Conservation (phyloP, 2,797 vertebrate genomes). For the Tiaroga cobitis region DNA sequence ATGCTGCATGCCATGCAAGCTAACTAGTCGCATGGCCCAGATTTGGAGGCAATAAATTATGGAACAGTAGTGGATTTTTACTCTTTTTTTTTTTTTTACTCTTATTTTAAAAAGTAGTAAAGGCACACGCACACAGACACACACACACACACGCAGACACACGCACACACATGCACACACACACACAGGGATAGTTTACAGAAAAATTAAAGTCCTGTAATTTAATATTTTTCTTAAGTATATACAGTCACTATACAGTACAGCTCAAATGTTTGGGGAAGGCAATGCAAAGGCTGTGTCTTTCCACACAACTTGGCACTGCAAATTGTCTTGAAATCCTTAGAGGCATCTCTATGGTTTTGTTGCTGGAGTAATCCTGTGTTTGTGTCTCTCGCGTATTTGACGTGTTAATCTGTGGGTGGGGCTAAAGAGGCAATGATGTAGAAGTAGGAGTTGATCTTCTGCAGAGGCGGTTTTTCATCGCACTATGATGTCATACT, state of each 20-base stretch:
- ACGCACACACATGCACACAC: not conserved
- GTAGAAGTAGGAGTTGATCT: too few relatives aligned
- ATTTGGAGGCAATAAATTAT: constrained; percentile 80
- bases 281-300: not conserved
- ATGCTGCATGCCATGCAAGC: constrained; percentile 72
- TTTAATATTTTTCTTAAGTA: not conserved
- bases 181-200: not conserved
- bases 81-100: constrained; percentile 64
- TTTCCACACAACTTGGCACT: not conserved
- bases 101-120: constrained; percentile 47
- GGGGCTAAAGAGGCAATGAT: not conserved
- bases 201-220: not conserved
- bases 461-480: not conserved
- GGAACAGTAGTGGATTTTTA: constrained; percentile 71
- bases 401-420: not conserved
- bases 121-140: not conserved
- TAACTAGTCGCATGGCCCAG: constrained; percentile 73
- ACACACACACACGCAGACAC: not conserved
- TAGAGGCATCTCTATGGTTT: not conserved
- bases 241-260: not conserved
- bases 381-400: not conserved
- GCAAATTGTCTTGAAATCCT: not conserved
- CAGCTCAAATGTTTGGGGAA: not conserved
- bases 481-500: not conserved
- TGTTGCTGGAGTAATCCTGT: not conserved